A percentile compares a stretch with the other conserved stretches of the same genome.
These are phyloP conservation scores for Oryctes rhinoceros DNA, from an alignment of 1,140 invertebrate genomes.

Conservation along the genomic window DNA sequence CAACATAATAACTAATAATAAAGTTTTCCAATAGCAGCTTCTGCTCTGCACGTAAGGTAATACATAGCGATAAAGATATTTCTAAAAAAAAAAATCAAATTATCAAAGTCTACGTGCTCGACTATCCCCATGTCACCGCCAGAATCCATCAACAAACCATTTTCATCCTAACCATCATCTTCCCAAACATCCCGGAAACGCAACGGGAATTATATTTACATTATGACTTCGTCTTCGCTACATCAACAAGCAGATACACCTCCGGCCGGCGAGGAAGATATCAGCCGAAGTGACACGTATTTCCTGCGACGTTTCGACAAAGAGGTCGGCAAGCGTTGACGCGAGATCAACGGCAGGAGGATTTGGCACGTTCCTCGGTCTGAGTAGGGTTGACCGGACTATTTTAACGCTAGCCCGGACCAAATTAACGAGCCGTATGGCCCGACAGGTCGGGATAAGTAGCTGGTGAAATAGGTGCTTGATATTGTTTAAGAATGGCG, in stretches of 20 bases:
- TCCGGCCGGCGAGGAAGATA: background rate
- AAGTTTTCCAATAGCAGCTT: no score
- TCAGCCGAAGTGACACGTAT: background rate
- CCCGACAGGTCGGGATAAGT: constrained; percentile 1
- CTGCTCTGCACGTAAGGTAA: no score
- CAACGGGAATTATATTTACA: background rate
- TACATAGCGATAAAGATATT: no score
- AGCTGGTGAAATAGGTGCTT: background rate
- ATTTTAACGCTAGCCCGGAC: background rate
- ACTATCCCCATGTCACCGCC: no score
- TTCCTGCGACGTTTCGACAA: background rate
- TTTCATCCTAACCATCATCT: no score
- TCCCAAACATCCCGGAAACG: no score
- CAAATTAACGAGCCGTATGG: constrained; percentile 4
- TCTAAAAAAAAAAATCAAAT: no score
- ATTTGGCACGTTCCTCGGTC: background rate
- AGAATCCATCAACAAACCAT: no score
- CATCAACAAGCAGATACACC: constrained; percentile 1
- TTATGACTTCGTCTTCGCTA: background rate
- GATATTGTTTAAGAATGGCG: background rate
- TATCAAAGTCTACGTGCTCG: no score
- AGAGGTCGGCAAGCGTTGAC: background rate
- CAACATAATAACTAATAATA: no score
- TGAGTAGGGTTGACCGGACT: constrained; percentile 12
- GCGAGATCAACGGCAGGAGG: background rate